Evolutionary conservation across 2,888 invertebrate genomes (phyloP), one percentile per base, ranked within the genome.

Genomic region (Agapostemon virescens): DNA sequence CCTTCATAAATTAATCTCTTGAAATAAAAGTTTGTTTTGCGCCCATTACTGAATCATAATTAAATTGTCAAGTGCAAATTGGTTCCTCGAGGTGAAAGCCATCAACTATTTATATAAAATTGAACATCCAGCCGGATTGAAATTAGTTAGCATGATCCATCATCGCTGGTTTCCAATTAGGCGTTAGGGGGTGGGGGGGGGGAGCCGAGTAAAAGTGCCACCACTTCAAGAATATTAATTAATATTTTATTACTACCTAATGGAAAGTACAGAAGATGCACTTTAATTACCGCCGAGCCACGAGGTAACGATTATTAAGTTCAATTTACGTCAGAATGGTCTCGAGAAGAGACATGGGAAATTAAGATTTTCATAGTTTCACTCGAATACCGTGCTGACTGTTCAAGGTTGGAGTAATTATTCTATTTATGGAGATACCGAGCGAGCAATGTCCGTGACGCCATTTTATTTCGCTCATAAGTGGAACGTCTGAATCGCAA

Each of bases 331-430:
- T 58, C 23, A 20, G 63, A 4, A 20, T 15, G 40, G 20, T 4
- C 30, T 23, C 33, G 52, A 26, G 23, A 38, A 15, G 30, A 2
- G 17, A 13, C 30, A 38, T 20, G 26, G 26, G 30, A 55, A 66
- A 70, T 66, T 1, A 36, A 49, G 36, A 72, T 77, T 61, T 72
- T 49, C 36, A 61, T 33, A 61, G 38, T 66, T 70, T 45, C 26
- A 15, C 23, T 55, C n/a, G 26, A 40, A 63, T 2, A 42, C 15
- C 20, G 13, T 4, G 49, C 26, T 33, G 38, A 38, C 17, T 70
- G 17, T 61, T 66, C 70, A 76, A 76, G 76, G 71, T 38, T 67
- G 26, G 15, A 0, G 42, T 45, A 71, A 76, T 71, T 76, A 76
- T 71, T 71, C 36, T 67, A 45, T 66, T 71, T 30, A 26, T 20